A percentile compares a stretch with the other conserved stretches of the same genome.
These are phyloP conservation scores for Creontiades dilutus DNA, from an alignment of 2,888 invertebrate species.

Conservation along the genomic window DNA sequence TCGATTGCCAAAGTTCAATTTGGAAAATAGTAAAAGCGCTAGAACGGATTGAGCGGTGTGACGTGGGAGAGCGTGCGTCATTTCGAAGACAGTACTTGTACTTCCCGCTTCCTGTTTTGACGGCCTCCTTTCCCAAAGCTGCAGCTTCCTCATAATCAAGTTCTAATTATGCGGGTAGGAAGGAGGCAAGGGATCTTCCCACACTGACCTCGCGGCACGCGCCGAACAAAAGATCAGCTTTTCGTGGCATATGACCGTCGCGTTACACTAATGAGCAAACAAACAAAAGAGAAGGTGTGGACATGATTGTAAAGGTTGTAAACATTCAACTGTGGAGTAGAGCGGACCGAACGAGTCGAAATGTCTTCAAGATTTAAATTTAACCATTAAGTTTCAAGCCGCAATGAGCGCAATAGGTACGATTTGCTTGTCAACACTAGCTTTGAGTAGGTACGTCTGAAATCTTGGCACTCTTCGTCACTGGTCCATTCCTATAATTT, in stretches of 20 bases:
- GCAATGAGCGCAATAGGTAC: too few relatives aligned
- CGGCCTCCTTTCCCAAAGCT: background rate
- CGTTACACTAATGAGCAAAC: background rate
- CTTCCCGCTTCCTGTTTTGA: slow-evolving; percentile 33
- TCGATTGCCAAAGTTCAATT: too few relatives aligned
- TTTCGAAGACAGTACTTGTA: background rate
- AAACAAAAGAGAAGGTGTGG: background rate
- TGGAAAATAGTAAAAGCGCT: too few relatives aligned
- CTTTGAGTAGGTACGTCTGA: too few relatives aligned
- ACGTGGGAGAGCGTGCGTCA: background rate
- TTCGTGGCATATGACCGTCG: background rate
- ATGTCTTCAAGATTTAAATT: too few relatives aligned
- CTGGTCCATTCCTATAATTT: too few relatives aligned
- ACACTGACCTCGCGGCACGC: slow-evolving; percentile 8
- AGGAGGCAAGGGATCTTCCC: slow-evolving; percentile 6
- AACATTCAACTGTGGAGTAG: too few relatives aligned
- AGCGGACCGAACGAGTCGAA: too few relatives aligned
- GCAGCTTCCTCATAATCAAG: slow-evolving; percentile 43
- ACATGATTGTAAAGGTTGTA: too few relatives aligned
- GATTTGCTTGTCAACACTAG: too few relatives aligned
- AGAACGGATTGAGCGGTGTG: background rate
- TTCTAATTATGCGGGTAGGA: slow-evolving; percentile 50
- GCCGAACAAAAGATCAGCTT: background rate
- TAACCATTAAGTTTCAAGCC: too few relatives aligned
- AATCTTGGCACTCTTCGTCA: too few relatives aligned